Conservation (phyloP, 2,888 invertebrate genomes). For the Scaptomyza polygonia region DNA sequence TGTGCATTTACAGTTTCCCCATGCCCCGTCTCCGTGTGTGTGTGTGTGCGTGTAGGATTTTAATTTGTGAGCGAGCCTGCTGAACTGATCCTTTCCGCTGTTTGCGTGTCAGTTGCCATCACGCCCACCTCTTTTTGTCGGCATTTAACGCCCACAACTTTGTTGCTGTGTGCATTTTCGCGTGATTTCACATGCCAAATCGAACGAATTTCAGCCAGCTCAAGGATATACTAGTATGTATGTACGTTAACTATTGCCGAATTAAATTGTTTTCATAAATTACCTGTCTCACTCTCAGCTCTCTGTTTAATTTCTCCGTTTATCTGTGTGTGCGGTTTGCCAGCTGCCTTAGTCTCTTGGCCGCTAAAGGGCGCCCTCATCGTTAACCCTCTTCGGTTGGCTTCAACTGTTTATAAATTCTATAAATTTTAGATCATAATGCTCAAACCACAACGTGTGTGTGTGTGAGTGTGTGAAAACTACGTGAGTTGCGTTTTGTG, state of each 20-base stretch:
- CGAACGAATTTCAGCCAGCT: constrained; percentile 34
- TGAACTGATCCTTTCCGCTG: constrained; percentile 49
- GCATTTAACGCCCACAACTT: constrained; percentile 11
- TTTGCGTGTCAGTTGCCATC: constrained; percentile 16
- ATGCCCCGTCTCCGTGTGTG: not conserved
- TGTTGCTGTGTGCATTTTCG: constrained; percentile 44
- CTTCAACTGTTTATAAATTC: constrained; percentile 69
- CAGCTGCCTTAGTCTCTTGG: constrained; percentile 36
- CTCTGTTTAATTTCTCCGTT: not conserved
- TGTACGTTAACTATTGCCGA: constrained; percentile 17
- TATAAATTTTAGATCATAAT: constrained; percentile 79
- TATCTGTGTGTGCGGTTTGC: constrained; percentile 15
- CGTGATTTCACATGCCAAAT: constrained; percentile 65
- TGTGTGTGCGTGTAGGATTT: constrained; percentile 72
- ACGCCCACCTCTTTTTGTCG: constrained; percentile 29
- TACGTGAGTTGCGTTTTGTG: constrained; percentile 50
- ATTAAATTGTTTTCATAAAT: constrained; percentile 55
- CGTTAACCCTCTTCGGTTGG: constrained; percentile 61
- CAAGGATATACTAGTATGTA: no score
- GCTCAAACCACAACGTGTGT: constrained; percentile 32
- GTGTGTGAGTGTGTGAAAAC: constrained; percentile 31
- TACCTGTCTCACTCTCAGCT: not conserved
- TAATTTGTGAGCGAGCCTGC: constrained; percentile 61
- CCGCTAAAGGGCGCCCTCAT: constrained; percentile 42
- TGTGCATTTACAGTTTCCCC: not conserved